Percentiles rank a stretch among this genome's conserved stretches.
These are phyloP conservation scores for Antigone vipio DNA, from an alignment of 2,113 vertebrate species.

Conservation along the genomic window DNA sequence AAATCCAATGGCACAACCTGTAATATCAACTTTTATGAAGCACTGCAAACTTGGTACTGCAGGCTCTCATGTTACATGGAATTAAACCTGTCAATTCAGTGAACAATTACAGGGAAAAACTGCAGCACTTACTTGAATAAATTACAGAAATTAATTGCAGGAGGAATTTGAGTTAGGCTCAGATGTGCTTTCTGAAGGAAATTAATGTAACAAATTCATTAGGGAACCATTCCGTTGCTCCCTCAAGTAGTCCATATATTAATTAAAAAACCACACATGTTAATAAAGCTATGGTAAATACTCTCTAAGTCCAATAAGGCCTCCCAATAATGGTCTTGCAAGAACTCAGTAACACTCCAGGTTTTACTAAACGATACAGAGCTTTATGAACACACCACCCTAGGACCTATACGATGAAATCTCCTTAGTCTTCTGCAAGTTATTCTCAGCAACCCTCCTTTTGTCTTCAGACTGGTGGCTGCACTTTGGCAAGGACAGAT, in stretches of 20 bases:
- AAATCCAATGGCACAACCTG: conserved; percentile 11
- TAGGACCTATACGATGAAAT: neutral
- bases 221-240: conserved; percentile 6
- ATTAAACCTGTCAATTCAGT: conserved; percentile 34
- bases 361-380: neutral
- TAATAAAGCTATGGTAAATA: conserved; percentile 18
- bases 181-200: conserved; percentile 46
- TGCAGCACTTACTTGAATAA: conserved; percentile 6
- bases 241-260: neutral
- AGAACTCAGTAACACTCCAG: neutral
- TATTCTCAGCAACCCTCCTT: neutral
- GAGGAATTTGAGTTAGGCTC: conserved; percentile 28
- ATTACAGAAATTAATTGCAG: conserved; percentile 37
- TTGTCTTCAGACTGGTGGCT: neutral
- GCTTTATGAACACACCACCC: neutral
- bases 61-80: conserved; percentile 35
- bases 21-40: conserved; percentile 37
- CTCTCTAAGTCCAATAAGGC: neutral
- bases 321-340: neutral
- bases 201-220: conserved; percentile 34
- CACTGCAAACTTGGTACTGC: neutral
- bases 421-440: neutral
- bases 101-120: conserved; percentile 8
- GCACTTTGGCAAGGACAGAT: neutral
- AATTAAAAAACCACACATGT: conserved; percentile 40